These are phyloP conservation scores for Tympanuchus pallidicinctus DNA, from an alignment of 2,113 vertebrate genomes.

Conservation along the genomic window DNA sequence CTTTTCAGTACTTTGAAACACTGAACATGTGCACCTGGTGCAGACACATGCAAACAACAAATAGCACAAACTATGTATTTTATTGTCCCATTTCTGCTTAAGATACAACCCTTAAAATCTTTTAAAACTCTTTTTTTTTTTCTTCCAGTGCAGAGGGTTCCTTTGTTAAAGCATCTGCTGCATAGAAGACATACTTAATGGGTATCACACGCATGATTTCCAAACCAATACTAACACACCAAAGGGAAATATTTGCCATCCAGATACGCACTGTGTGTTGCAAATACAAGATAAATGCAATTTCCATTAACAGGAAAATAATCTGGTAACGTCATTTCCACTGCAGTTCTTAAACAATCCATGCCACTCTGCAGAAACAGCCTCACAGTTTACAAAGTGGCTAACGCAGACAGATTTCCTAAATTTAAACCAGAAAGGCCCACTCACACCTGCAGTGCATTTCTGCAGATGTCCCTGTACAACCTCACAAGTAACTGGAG, in stretches of 20 bases:
- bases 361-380: not conserved
- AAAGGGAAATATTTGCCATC: constrained; percentile 30
- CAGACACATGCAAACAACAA: not conserved
- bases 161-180: not conserved
- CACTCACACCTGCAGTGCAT: not conserved
- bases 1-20: not conserved
- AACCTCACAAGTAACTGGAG: not conserved
- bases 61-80: not conserved
- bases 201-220: not conserved
- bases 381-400: not conserved
- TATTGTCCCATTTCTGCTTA: not conserved
- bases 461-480: not conserved
- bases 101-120: not conserved
- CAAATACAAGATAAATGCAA: not conserved
- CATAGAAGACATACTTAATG: not conserved
- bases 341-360: not conserved
- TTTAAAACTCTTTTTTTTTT: not conserved
- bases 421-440: not conserved
- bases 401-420: not conserved
- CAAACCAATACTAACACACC: not conserved
- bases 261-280: not conserved
- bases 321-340: not conserved
- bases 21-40: not conserved
- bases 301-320: not conserved
- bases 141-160: not conserved